Percentiles rank a stretch among this genome's conserved stretches.
These are phyloP conservation scores for Solea solea DNA, from an alignment of 2,113 vertebrate species.

Conservation along the genomic window DNA sequence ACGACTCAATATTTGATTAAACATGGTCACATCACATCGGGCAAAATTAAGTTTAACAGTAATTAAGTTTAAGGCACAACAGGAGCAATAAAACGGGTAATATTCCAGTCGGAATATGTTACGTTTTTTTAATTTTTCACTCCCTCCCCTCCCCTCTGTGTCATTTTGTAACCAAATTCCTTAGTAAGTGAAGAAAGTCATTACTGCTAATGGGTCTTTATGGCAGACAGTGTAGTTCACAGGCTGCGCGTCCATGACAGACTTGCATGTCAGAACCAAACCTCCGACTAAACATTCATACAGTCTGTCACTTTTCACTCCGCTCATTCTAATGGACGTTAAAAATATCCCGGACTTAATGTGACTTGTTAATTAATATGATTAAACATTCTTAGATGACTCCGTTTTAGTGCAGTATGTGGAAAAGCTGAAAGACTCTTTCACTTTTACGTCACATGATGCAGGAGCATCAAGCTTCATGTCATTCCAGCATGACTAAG, in stretches of 20 bases:
- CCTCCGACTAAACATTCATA: slow-evolving; percentile 19
- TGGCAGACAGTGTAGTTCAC: slow-evolving; percentile 43
- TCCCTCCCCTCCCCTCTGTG: neutral
- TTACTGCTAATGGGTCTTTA: slow-evolving; percentile 50
- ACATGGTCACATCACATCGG: neutral
- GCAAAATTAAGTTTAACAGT: slow-evolving; percentile 2
- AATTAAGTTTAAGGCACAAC: slow-evolving; percentile 9
- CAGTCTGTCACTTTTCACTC: slow-evolving; percentile 4
- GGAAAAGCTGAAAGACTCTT: too few relatives aligned
- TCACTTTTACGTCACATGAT: too few relatives aligned
- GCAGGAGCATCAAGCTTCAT: too few relatives aligned
- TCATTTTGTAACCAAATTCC: slow-evolving; percentile 35
- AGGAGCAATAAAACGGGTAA: slow-evolving; percentile 2
- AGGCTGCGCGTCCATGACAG: slow-evolving; percentile 45
- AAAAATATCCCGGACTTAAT: slow-evolving; percentile 32
- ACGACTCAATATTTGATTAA: too few relatives aligned
- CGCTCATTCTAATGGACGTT: slow-evolving; percentile 25
- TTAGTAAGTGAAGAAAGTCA: slow-evolving; percentile 45
- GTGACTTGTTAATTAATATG: slow-evolving; percentile 33
- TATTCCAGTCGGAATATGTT: slow-evolving; percentile 4
- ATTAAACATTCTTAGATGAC: slow-evolving; percentile 36
- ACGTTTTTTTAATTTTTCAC: slow-evolving; percentile 5
- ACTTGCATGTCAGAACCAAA: slow-evolving; percentile 53
- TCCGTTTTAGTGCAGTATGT: neutral
- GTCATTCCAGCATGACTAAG: too few relatives aligned